Base-by-base conservation (phyloP, 2,113 vertebrate genomes). In the Halcyon malimbica region DNA sequence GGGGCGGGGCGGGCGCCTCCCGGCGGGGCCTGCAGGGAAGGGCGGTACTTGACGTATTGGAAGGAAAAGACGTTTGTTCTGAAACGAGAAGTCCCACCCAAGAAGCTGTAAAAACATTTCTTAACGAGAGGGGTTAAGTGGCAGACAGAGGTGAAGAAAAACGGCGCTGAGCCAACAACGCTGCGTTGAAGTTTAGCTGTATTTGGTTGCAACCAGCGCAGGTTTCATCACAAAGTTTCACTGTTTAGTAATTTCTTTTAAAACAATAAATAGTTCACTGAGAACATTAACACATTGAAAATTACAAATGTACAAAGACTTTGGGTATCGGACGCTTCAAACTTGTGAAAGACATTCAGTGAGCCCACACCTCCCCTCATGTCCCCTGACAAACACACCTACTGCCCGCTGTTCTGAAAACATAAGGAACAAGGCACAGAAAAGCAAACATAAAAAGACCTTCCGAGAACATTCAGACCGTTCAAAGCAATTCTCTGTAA, bases 281-380 rank as follows among this genome's bases (percentile, higher is more conserved):
- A 91, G 86, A 94, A 48, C 91, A 42, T 95, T 88, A 95, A 96
- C 67, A 96, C 54, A 70, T 93, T 91, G 73, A 60, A 96, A 94
- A 91, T 97, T 96, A 97, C 93, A 97, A 97, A 97, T 83, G 85
- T 98, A 98, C 90, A 98, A 97, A 98, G 80, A 96, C 42, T 96
- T 95, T 31, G 89, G 73, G 86, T 85, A 94, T 94, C 24, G 25
- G 97, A 95, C 29, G 50, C 41, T 91, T 96, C 77, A 82, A 83
- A 87, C 84, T 85, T 65, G 0, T 35, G 73, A 41, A 31, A 83
- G 89, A 89, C 93, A 90, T 81, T 95, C 81, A 42, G 0, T 50
- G 93, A 93, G 74, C 84, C 92, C 77, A n/a, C 83, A 86, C 28
- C 68, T 83, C 42, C 80, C 60, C 18, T n/a, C 57, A 18, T 33